Evolutionary conservation across 2,113 vertebrate genomes (phyloP).

Genomic region (Rhineura floridana): DNA sequence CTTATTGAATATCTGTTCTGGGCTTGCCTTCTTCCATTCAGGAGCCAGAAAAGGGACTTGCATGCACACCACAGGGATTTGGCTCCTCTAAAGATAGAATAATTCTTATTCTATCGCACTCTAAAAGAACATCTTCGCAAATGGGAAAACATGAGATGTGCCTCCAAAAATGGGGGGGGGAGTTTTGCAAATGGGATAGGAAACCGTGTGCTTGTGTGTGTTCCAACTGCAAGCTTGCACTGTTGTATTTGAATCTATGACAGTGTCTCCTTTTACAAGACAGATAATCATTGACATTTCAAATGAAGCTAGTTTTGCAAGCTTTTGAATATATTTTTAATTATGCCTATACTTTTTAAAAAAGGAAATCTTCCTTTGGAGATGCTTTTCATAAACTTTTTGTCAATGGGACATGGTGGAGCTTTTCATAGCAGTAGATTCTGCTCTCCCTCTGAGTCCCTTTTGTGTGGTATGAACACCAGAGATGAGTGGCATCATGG

Average conservation of each 20-base stretch:
- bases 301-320: neutral
- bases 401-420: neutral
- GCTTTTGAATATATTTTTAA: neutral
- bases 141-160: neutral
- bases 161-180: no score
- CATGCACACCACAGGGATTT: neutral
- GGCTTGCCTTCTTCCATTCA: neutral
- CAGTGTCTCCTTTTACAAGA: neutral
- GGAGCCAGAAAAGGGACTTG: neutral
- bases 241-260: neutral
- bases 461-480: neutral
- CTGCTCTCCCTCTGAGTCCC: neutral
- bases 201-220: neutral
- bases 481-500: neutral
- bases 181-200: neutral
- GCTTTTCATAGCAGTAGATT: neutral
- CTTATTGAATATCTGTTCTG: neutral
- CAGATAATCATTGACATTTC: neutral
- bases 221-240: neutral
- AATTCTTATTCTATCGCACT: neutral
- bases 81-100: neutral
- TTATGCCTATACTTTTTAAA: neutral
- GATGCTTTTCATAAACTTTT: neutral
- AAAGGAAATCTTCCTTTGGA: neutral
- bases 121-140: neutral